These are phyloP conservation scores for Peromyscus leucopus DNA, from an alignment of 2,113 vertebrate genomes.

Conservation along the genomic window DNA sequence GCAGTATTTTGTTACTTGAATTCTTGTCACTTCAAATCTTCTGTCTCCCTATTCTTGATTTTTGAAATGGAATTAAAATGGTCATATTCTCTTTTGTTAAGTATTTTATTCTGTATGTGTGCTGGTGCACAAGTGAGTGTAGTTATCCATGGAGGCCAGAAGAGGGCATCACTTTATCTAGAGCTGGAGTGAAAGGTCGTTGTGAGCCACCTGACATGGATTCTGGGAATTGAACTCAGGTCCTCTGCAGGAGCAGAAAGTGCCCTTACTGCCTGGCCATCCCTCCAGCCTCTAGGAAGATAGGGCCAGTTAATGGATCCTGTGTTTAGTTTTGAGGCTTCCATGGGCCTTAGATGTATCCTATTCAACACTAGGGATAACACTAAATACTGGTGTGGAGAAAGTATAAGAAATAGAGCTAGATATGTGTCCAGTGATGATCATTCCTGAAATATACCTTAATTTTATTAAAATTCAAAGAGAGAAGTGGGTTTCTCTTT, in stretches of 20 bases:
- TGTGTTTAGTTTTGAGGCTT: constrained; percentile 29
- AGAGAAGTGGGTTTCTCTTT: constrained; percentile 12
- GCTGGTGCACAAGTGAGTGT: too few species aligned
- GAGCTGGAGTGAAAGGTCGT: neutral
- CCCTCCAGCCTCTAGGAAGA: neutral
- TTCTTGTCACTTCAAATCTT: constrained; percentile 18
- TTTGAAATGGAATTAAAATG: constrained; percentile 53
- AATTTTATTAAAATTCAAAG: constrained; percentile 62
- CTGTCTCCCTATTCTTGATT: neutral
- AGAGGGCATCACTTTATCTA: neutral
- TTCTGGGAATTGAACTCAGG: neutral
- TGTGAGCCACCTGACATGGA: neutral
- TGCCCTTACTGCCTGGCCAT: too few species aligned
- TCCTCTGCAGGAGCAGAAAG: neutral
- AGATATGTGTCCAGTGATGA: neutral
- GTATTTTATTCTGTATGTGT: neutral
- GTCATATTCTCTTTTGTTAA: constrained; percentile 21
- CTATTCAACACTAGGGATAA: constrained; percentile 35
- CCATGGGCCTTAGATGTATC: constrained; percentile 32
- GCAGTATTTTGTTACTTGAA: constrained; percentile 56
- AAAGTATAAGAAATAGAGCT: constrained; percentile 1
- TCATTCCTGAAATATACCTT: constrained; percentile 17
- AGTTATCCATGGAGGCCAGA: neutral
- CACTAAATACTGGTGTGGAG: neutral
- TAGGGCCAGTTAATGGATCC: neutral